Evolutionary conservation across 2,113 vertebrate genomes (phyloP).

Genomic region (Crotalus horridus): DNA sequence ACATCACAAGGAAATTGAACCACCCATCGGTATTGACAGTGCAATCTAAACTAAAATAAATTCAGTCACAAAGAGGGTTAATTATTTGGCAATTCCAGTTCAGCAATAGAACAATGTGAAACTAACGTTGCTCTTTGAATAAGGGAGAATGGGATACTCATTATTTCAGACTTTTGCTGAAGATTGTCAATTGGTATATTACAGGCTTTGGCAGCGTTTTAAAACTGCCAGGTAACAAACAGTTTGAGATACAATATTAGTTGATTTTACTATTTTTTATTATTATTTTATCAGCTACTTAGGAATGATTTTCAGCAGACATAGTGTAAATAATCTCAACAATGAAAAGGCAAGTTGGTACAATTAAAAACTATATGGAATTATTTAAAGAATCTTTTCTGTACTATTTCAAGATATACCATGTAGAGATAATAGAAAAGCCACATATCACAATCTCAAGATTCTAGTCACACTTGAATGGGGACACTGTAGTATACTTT

Average conservation of each 20-base stretch:
- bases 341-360: not conserved
- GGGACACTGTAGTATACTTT: fast-evolving
- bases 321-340: not conserved
- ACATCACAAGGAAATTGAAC: not conserved
- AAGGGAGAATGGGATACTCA: not conserved
- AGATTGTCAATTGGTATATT: not conserved
- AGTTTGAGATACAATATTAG: fast-evolving
- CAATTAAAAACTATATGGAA: not conserved
- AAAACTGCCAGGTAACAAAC: not conserved
- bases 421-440: not conserved
- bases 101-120: not conserved
- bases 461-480: not conserved
- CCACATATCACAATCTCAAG: not conserved
- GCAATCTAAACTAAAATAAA: not conserved
- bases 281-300: conserved; percentile 33
- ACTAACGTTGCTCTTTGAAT: not conserved
- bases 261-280: conserved; percentile 22
- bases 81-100: not conserved
- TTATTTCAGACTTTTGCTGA: fast-evolving
- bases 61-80: not conserved
- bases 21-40: not conserved
- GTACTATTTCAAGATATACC: fast-evolving
- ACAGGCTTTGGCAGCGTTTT: not conserved
- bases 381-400: not conserved
- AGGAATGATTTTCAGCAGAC: not conserved